A percentile compares a stretch with the other conserved stretches of the same genome.
Conservation (phyloP, 2,797 vertebrate genomes). For the Austrolebias charrua region DNA sequence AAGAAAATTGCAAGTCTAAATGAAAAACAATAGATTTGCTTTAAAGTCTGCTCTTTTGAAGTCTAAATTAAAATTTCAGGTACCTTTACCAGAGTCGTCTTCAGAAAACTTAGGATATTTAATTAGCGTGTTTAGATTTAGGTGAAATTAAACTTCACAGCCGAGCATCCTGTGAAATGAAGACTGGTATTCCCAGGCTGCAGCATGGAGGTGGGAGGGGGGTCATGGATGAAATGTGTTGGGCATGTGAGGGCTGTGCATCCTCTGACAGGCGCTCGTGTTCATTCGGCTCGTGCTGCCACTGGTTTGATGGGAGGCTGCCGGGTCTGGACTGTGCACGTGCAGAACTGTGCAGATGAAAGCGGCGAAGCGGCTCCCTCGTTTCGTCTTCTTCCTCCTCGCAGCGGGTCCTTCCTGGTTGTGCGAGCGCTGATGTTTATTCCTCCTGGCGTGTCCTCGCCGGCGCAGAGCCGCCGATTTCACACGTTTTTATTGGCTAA, state of each 20-base stretch:
- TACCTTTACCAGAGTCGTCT: slow-evolving; percentile 81
- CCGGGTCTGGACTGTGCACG: slow-evolving; percentile 39
- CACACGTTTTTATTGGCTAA: slow-evolving; percentile 83
- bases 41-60: slow-evolving; percentile 86
- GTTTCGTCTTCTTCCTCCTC: slow-evolving; percentile 59
- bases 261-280: slow-evolving; percentile 63
- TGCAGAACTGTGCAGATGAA: slow-evolving; percentile 44
- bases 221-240: slow-evolving; percentile 48
- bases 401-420: slow-evolving; percentile 61
- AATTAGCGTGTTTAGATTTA: slow-evolving; percentile 85
- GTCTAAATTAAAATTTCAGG: slow-evolving; percentile 88
- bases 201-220: slow-evolving; percentile 26
- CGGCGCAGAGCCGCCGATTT: slow-evolving; percentile 76
- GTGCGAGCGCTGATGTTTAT: slow-evolving; percentile 77
- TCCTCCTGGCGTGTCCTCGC: slow-evolving; percentile 78
- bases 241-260: slow-evolving; percentile 51
- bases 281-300: slow-evolving; percentile 56
- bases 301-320: slow-evolving; percentile 47
- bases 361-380: slow-evolving; percentile 52
- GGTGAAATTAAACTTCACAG: slow-evolving; percentile 80
- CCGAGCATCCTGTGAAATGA: slow-evolving; percentile 69
- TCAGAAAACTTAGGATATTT: slow-evolving; percentile 84
- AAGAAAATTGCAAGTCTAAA: slow-evolving; percentile 84
- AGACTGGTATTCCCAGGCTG: slow-evolving; percentile 63
- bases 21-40: slow-evolving; percentile 89